Percentiles rank a stretch among this genome's conserved stretches.
Evolutionary conservation across 2,888 invertebrate species (phyloP).

Genomic region (Amiota minor): DNA sequence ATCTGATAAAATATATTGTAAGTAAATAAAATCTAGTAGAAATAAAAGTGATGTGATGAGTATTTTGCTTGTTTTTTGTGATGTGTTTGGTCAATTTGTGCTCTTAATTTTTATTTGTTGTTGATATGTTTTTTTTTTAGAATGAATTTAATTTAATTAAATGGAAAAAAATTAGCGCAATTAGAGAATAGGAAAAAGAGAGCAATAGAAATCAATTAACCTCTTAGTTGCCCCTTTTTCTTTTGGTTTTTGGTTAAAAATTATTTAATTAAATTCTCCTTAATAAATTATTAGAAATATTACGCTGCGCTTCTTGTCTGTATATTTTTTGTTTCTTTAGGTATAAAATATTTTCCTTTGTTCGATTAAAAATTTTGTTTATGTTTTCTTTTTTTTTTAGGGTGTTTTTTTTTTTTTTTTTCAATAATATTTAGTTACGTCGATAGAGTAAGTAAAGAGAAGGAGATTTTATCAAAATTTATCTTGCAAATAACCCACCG

Average conservation of each 20-base stretch:
- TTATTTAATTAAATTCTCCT: not conserved
- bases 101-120: slow-evolving; percentile 22
- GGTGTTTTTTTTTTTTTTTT: slow-evolving; percentile 11
- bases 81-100: slow-evolving; percentile 29
- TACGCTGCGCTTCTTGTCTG: not conserved
- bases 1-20: no score
- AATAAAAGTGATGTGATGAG: slow-evolving; percentile 27
- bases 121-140: slow-evolving; percentile 17
- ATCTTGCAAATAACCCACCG: slow-evolving; percentile 95
- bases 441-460: not conserved
- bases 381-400: slow-evolving; percentile 12
- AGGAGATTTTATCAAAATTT: slow-evolving; percentile 69
- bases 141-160: no score
- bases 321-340: not conserved
- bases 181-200: not conserved
- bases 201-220: not conserved
- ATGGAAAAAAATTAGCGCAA: not conserved
- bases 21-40: no score
- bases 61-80: slow-evolving; percentile 38
- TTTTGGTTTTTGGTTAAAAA: slow-evolving; percentile 3
- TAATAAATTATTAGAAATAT: not conserved
- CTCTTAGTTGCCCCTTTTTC: not conserved
- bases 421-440: not conserved
- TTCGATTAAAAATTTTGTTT: not conserved
- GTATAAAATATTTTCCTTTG: not conserved